A percentile compares a stretch with the other conserved stretches of the same genome.
phyloP scores from a whole-genome alignment of 2,113 vertebrate genomes.

The Notarius quadriscutis region DNA sequence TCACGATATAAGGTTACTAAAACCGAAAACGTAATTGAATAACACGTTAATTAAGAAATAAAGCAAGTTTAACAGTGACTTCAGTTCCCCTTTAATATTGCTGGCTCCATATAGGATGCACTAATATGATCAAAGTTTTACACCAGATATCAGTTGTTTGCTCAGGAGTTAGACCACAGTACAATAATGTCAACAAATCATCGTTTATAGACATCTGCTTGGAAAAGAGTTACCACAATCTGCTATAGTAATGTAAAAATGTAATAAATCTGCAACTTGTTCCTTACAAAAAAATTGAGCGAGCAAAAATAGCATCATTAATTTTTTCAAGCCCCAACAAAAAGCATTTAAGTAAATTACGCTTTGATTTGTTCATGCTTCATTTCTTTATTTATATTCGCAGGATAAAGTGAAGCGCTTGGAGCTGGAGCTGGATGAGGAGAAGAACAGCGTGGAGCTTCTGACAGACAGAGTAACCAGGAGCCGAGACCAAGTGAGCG shows the following conservation, averaged over 20 bases:
- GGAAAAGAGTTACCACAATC: not conserved
- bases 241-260: not conserved
- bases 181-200: not conserved
- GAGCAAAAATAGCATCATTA: not conserved
- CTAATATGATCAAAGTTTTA: not conserved
- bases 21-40: too few relatives aligned
- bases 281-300: not conserved
- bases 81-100: not conserved
- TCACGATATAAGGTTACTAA: too few relatives aligned
- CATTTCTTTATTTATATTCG: not conserved
- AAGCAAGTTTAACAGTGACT: too few relatives aligned
- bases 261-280: not conserved
- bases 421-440: slow-evolving; percentile 89
- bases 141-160: not conserved
- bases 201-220: not conserved
- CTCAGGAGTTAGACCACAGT: not conserved
- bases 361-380: not conserved
- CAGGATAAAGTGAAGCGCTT: slow-evolving; percentile 84
- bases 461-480: slow-evolving; percentile 82
- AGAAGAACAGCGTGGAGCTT: slow-evolving; percentile 83
- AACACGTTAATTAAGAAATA: too few relatives aligned
- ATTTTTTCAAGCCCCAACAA: not conserved
- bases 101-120: not conserved
- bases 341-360: not conserved
- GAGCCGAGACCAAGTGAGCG: slow-evolving; percentile 83